Evolutionary conservation across 1,140 invertebrate species (phyloP).

Genomic region (Aphidius gifuensis): DNA sequence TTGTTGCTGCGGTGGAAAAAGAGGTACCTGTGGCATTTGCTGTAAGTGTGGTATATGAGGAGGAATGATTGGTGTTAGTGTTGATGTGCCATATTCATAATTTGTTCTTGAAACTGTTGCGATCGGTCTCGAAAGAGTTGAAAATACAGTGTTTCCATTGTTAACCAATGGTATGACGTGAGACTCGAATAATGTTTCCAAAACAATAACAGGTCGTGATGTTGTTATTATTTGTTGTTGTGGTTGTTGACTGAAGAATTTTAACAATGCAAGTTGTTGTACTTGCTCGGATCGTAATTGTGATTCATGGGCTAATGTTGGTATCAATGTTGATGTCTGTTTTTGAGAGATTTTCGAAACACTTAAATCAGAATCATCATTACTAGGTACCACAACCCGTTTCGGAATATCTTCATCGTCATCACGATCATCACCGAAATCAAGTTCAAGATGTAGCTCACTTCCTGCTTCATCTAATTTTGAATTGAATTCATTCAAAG

Average conservation of each 20-base stretch:
- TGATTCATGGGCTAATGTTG: slow-evolving; percentile 43
- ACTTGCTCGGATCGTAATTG: slow-evolving; percentile 68
- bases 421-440: slow-evolving; percentile 78
- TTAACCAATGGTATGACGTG: slow-evolving; percentile 76
- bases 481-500: slow-evolving; percentile 84
- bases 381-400: slow-evolving; percentile 58
- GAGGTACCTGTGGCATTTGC: slow-evolving; percentile 55
- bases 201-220: slow-evolving; percentile 69
- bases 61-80: slow-evolving; percentile 58
- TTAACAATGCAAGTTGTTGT: slow-evolving; percentile 69
- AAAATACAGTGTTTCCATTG: slow-evolving; percentile 69
- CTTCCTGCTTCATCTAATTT: slow-evolving; percentile 83
- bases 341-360: slow-evolving; percentile 51
- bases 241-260: slow-evolving; percentile 68
- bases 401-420: slow-evolving; percentile 65
- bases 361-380: slow-evolving; percentile 68
- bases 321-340: slow-evolving; percentile 42
- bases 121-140: slow-evolving; percentile 72
- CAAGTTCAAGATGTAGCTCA: slow-evolving; percentile 78
- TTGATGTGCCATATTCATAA: slow-evolving; percentile 71
- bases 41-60: slow-evolving; percentile 36
- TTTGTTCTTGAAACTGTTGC: slow-evolving; percentile 70
- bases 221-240: slow-evolving; percentile 71
- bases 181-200: slow-evolving; percentile 77
- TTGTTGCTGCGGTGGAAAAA: slow-evolving; percentile 63